Conservation (phyloP, 2,797 vertebrate genomes). For the Phalanger gymnotis region DNA sequence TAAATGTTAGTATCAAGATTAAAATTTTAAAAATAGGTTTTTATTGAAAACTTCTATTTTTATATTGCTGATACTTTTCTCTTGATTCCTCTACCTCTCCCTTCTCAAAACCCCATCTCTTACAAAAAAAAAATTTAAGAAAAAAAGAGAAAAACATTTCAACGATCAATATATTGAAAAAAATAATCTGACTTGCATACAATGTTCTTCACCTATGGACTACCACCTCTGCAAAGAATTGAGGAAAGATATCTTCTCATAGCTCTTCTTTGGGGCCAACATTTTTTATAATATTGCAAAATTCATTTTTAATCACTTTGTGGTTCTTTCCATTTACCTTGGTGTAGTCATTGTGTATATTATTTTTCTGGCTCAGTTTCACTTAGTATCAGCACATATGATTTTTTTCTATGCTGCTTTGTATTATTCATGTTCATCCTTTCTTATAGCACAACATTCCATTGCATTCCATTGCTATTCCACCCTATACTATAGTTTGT, state of each 20-base stretch:
- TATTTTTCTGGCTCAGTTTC: not conserved
- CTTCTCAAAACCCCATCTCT: not conserved
- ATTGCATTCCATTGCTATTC: not conserved
- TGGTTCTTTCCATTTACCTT: not conserved
- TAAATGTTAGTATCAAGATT: not conserved
- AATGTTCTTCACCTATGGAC: not conserved
- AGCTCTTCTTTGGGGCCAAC: not conserved
- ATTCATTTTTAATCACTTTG: not conserved
- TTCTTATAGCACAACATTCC: not conserved
- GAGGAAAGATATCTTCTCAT: not conserved
- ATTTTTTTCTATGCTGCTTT: not conserved
- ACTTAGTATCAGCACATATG: not conserved
- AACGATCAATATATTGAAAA: not conserved
- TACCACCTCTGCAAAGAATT: not conserved
- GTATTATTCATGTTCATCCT: not conserved
- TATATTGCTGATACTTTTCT: not conserved
- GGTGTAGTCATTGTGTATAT: not conserved
- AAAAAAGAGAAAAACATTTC: not conserved
- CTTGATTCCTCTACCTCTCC: not conserved
- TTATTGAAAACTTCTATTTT: not conserved
- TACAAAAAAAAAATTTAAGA: not conserved
- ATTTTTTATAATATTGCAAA: not conserved
- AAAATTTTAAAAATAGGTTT: not conserved
- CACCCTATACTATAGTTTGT: not conserved
- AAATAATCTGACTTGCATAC: not conserved